Evolutionary conservation across 2,113 vertebrate species (phyloP).

Genomic region (Synodontis membranacea): DNA sequence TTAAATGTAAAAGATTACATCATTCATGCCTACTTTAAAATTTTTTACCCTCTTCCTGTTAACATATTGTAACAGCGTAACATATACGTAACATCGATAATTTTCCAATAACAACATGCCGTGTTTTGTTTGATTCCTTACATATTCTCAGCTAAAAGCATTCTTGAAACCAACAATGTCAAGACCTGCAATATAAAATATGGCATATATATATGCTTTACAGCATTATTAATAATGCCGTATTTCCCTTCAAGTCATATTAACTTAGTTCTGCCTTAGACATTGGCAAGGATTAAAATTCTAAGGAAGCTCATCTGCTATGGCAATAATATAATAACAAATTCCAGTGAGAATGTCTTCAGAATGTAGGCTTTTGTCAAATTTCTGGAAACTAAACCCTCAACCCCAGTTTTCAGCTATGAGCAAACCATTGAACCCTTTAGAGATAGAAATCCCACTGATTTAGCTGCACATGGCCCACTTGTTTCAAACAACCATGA

Average conservation of each 20-base stretch:
- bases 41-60: background rate
- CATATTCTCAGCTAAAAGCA: background rate
- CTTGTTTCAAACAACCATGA: slow-evolving; percentile 79
- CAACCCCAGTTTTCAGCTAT: slow-evolving; percentile 33
- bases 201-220: background rate
- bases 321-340: background rate
- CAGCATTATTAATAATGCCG: background rate
- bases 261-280: background rate
- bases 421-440: slow-evolving; percentile 61
- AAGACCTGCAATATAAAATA: background rate
- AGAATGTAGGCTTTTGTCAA: background rate
- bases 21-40: background rate
- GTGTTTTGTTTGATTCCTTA: background rate
- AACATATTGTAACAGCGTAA: too few species aligned
- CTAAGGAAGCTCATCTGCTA: background rate
- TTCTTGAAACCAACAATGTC: background rate
- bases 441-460: slow-evolving; percentile 62
- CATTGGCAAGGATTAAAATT: background rate
- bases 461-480: slow-evolving; percentile 72
- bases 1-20: background rate
- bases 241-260: background rate
- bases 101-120: background rate
- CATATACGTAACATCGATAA: background rate
- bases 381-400: background rate
- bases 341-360: background rate